These are phyloP conservation scores for Nemoura dubitans DNA, from an alignment of 2,888 invertebrate genomes.

Conservation along the genomic window DNA sequence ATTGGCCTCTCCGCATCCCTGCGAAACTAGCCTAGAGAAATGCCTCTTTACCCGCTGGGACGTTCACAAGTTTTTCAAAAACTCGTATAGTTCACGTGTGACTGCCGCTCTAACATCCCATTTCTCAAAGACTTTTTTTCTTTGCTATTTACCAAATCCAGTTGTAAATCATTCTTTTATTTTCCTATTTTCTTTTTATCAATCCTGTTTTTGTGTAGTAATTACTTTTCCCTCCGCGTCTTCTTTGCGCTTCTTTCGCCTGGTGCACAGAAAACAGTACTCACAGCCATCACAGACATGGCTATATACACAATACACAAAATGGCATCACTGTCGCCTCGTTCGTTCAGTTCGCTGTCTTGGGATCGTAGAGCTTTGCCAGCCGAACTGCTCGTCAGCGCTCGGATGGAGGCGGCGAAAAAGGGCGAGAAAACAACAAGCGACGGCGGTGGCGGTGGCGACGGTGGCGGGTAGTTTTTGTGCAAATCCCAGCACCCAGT, in stretches of 20 bases:
- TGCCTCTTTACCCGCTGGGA: background rate
- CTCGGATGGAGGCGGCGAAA: background rate
- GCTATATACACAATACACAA: background rate
- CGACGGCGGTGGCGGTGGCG: background rate
- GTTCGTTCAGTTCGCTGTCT: background rate
- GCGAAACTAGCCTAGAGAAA: background rate
- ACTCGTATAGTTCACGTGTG: background rate
- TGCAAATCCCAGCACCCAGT: background rate
- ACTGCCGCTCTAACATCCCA: background rate
- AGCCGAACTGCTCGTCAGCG: background rate
- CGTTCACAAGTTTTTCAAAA: background rate
- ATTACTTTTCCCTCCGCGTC: constrained; percentile 13
- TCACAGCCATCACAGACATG: background rate
- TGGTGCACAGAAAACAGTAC: background rate
- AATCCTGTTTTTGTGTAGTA: background rate
- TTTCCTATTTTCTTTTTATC: background rate
- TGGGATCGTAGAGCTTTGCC: background rate
- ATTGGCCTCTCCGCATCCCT: background rate
- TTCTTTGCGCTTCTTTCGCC: background rate
- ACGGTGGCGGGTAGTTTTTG: background rate
- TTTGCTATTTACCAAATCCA: background rate
- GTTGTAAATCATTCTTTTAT: constrained; percentile 20
- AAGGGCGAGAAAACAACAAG: background rate
- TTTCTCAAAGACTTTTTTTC: background rate
- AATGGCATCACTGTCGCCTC: constrained; percentile 9